A percentile compares a stretch with the other conserved stretches of the same genome.
Evolutionary conservation across 2,797 vertebrate species (phyloP).

Genomic region (Chiroxiphia lanceolata): DNA sequence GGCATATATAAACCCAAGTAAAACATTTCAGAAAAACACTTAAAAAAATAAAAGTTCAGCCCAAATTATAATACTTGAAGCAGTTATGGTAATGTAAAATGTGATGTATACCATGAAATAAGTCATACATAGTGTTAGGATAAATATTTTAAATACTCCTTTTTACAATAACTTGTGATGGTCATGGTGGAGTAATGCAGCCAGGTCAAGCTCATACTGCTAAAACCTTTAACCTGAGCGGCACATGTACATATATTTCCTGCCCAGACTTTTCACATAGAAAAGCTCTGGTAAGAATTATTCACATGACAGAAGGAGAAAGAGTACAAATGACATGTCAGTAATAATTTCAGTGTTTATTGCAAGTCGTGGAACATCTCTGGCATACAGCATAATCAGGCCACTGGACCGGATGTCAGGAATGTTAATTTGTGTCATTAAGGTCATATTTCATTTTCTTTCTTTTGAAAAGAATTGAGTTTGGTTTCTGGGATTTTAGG

Average conservation of each 20-base stretch:
- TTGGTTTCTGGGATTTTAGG: neutral
- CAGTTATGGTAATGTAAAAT: neutral
- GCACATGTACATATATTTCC: neutral
- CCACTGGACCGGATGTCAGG: neutral
- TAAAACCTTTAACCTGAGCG: neutral
- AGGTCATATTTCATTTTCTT: neutral
- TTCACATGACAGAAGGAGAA: neutral
- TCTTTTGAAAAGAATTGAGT: neutral
- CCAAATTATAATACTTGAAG: neutral
- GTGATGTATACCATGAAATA: neutral
- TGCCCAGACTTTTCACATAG: neutral
- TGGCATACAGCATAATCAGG: neutral
- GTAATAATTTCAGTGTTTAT: slow-evolving; percentile 1
- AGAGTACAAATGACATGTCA: neutral
- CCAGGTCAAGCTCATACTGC: neutral
- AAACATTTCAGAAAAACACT: neutral
- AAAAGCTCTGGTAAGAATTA: neutral
- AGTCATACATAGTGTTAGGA: neutral
- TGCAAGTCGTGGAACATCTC: neutral
- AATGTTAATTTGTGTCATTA: neutral
- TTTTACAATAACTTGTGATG: neutral
- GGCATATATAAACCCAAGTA: neutral
- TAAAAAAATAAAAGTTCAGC: neutral
- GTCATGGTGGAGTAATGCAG: neutral
- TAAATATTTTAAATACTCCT: neutral